Evolutionary conservation across 2,888 invertebrate genomes (phyloP).

Genomic region (Drosophila atripex): DNA sequence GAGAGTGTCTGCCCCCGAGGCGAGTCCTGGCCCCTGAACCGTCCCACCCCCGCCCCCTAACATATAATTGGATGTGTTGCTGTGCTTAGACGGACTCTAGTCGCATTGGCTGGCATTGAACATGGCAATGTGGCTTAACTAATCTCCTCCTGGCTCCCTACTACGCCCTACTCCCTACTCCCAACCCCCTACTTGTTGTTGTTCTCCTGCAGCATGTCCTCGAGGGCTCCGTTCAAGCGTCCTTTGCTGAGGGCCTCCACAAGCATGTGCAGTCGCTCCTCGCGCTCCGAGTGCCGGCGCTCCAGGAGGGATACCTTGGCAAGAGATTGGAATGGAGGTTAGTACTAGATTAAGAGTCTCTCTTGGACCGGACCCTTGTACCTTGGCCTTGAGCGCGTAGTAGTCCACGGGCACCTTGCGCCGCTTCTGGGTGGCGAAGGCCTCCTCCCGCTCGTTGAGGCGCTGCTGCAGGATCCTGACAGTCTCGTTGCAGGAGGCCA

Average conservation of each 20-base stretch:
- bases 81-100: conserved; percentile 40
- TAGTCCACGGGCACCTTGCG: conserved; percentile 84
- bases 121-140: conserved; percentile 38
- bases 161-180: background rate
- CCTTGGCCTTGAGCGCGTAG: conserved; percentile 84
- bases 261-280: conserved; percentile 83
- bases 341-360: background rate
- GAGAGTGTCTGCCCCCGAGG: conserved; percentile 5
- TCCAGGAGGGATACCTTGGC: conserved; percentile 83
- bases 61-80: conserved; percentile 19
- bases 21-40: background rate
- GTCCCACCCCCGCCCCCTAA: background rate
- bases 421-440: conserved; percentile 82
- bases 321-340: background rate
- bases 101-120: conserved; percentile 38
- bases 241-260: conserved; percentile 84
- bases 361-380: conserved; percentile 46
- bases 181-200: conserved; percentile 77
- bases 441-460: conserved; percentile 83
- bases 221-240: conserved; percentile 82
- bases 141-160: background rate
- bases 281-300: conserved; percentile 83
- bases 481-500: conserved; percentile 84
- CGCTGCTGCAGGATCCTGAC: conserved; percentile 83
- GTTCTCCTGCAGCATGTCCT: conserved; percentile 81